Evolutionary conservation across 2,888 invertebrate species (phyloP).

Genomic region (Balanococcus diminutus): DNA sequence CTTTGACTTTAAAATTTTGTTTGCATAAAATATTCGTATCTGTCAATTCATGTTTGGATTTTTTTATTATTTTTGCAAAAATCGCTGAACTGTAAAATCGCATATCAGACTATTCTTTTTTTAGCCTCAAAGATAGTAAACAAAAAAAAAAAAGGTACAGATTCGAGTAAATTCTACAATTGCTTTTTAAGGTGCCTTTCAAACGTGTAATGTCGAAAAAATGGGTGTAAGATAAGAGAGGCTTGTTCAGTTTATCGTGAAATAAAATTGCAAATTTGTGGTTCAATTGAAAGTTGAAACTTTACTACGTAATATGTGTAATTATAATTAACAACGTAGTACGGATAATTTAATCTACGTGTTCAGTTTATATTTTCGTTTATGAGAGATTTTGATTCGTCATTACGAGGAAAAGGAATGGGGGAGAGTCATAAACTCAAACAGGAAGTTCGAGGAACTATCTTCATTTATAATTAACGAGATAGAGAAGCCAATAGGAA

Average conservation of each 20-base stretch:
- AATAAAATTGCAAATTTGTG: not conserved
- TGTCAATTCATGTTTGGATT: no score
- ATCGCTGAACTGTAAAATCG: no score
- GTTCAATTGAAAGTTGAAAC: not conserved
- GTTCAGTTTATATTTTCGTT: not conserved
- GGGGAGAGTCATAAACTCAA: not conserved
- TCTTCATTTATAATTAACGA: not conserved
- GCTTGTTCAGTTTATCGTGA: not conserved
- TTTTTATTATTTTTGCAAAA: no score
- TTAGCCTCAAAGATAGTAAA: no score
- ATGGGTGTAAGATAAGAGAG: not conserved
- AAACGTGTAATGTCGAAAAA: not conserved
- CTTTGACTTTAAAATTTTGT: no score
- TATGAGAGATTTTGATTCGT: not conserved
- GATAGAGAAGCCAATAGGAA: not conserved
- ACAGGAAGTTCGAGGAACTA: not conserved
- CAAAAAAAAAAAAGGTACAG: no score
- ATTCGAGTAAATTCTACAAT: no score
- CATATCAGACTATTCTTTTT: no score
- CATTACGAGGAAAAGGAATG: not conserved
- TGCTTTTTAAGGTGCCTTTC: not conserved
- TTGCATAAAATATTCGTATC: no score
- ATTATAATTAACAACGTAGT: not conserved
- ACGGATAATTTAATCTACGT: not conserved
- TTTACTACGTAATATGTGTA: not conserved